Evolutionary conservation across 2,888 invertebrate species (phyloP), one percentile per base, ranked within the genome.

Genomic region (Macrophya annulata): DNA sequence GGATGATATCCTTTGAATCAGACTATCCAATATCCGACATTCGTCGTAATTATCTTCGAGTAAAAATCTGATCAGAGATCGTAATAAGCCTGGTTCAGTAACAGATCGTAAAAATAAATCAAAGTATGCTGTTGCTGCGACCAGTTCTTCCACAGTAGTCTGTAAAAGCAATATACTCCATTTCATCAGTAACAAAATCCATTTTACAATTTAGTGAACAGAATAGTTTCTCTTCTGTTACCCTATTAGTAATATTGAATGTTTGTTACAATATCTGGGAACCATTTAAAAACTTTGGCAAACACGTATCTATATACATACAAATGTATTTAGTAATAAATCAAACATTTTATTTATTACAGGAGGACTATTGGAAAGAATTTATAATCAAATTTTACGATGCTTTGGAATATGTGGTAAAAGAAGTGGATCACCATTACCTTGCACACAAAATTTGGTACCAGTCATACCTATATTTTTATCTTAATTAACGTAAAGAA

Each of bases 61-160:
- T 74, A 99, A 95, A 94, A 99, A 99, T 92, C 96, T 96, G 43
- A 99, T 95, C 90, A 99, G 96, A 0, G 97, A 96, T 88, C 96
- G 95, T 88, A 99, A 94, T 84, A 99, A 94, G 0, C 98, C 97
- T 0, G 98, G 96, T 89, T 98, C 97, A 0, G 98, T 97, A 17
- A 98, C 97, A 82, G 98, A 97, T 77, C 99, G 96, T 87, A 99
- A 93, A 90, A 98, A 96, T 88, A 99, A 94, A 94, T 99, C 99
- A 87, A 99, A 95, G 94, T 99, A 99, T 9, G 98, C 98, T 91
- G 98, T 98, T 12, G 99, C 98, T 79, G 99, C 97, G 86, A 98
- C 96, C 92, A 99, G 96, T 93, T 99, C 99, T 88, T 97, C 96
- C 89, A 96, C 95, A 86, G 97, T 97, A 93, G 96, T 97, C 98